Conservation (phyloP, 2,797 vertebrate genomes). For the Notolepis coatsorum region DNA sequence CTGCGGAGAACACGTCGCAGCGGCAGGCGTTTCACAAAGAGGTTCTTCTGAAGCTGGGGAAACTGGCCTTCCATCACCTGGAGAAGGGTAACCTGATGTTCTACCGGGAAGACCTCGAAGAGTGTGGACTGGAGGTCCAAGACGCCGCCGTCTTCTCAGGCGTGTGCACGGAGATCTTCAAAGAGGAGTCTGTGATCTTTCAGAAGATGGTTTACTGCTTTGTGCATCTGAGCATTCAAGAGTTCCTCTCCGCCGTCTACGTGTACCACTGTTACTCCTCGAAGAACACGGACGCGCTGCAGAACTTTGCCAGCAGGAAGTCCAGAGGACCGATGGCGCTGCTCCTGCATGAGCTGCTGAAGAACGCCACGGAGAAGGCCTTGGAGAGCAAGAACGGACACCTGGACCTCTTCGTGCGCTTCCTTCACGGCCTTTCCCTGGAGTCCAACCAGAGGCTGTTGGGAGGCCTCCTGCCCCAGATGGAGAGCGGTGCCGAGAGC, state of each 20-base stretch:
- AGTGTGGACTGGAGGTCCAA: conserved; percentile 18
- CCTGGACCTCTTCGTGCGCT: conserved; percentile 33
- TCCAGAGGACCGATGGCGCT: too few species aligned
- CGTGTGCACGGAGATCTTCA: conserved; percentile 15
- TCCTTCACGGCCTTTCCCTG: conserved; percentile 33
- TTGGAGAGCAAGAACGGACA: conserved; percentile 26
- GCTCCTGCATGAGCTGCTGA: background rate
- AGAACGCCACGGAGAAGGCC: conserved; percentile 24
- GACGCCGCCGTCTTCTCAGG: conserved; percentile 27
- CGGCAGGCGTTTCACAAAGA: too few species aligned
- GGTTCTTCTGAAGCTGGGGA: conserved; percentile 19
- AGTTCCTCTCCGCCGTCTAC: conserved; percentile 45
- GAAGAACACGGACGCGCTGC: too few species aligned
- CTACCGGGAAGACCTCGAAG: background rate
- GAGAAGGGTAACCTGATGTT: background rate
- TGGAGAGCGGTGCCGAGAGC: background rate
- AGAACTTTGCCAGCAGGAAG: too few species aligned
- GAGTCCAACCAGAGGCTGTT: conserved; percentile 23
- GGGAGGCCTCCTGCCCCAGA: background rate
- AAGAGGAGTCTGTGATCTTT: background rate
- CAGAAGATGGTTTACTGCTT: conserved; percentile 30
- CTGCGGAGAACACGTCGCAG: background rate
- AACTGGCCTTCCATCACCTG: conserved; percentile 18
- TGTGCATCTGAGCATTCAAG: conserved; percentile 57
- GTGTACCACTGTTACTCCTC: conserved; percentile 17